Evolutionary conservation across 1,140 invertebrate species (phyloP), one percentile per base, ranked within the genome.

Genomic region (Pararge aegeria): DNA sequence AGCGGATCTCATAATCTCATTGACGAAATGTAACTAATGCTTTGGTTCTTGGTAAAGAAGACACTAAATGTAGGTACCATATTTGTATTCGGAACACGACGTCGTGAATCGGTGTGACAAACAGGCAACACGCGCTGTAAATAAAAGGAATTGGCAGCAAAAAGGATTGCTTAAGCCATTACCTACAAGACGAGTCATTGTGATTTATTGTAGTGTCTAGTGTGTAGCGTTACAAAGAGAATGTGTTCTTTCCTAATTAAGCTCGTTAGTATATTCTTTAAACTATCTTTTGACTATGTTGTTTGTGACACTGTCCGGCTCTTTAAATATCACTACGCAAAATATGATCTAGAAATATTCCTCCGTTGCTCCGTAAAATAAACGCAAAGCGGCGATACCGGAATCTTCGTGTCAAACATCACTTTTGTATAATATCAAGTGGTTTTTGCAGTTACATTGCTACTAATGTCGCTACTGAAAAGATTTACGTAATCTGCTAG

Each of bases 141-240:
- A 64, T 55, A 58, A 59, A 38, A 40, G 46, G 62, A 53, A 55
- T 59, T 64, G 55, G 55, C 55, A 64, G 53, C 55, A 55, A 50
- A 50, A 58, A 49, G 40, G 27, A 44, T 64, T 64, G 52, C 62
- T 42, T 46, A 64, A 64, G 18, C 7, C 21, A 12, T 21, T 46
- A 46, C 49, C 15, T 24, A 34, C 29, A 30, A 51, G 38, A 58
- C 27, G 57, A 53, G 20, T 46, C 50, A 46, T 21, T 46, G 15
- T 46, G 42, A 60, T 60, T 53, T 60, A 60, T 53, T 46, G 18
- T 10, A 20, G 38, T 40, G 38, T 16, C 16, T 40, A n/a, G n/a
- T n/a, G n/a, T n/a, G n/a, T 40, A 15, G 38, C 38, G 16, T 40
- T 15, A 15, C 13, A 16, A 16, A 40, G 13, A 16, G 13, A 40